Base-by-base conservation (phyloP, 2,888 invertebrate species). In the Acleris emargana region DNA sequence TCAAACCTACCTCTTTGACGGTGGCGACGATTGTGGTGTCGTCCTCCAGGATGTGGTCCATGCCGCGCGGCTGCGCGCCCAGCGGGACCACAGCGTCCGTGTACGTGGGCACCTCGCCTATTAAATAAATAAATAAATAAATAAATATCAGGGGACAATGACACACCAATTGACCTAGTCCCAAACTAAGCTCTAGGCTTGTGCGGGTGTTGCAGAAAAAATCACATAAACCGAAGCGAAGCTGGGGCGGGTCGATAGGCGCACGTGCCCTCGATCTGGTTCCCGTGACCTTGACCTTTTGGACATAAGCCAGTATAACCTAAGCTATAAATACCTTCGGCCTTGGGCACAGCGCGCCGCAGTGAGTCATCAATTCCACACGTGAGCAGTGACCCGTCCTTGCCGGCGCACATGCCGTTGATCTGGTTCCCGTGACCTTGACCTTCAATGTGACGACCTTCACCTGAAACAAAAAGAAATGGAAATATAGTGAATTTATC, bases 401-500 rank as follows among this genome's bases (percentile, higher is more conserved):
- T 94, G 68, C 94, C 92, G 1, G 96, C 94, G 58, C 94, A 94
- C 95, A 99, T 97, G 61, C 97, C 97, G 80, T 98, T 97, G 67
- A 99, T 96, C 93, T 99, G 99, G 92, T 98, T 99, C 1, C 97
- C 98, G 87, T 99, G 99, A 1, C 99, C 98, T n/a, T 93, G 93
- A 16, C 98, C 98, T 53, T 91, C 87, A 3, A 99, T 91, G 69
- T 97, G 95, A 70, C 97, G 96, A 79, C 97, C 97, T 72, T 96
- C 96, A n/a, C 99, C 97, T 93, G 75, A 71, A 67, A 62, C 5
- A 38, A 32, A 4, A 42, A 20, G 38, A 16, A 17, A 22, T 4
- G 4, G n/a, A n/a, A n/a, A n/a, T n/a, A n/a, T n/a, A n/a, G n/a
- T n/a, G n/a, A n/a, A n/a, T n/a, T n/a, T n/a, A n/a, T n/a, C n/a